phyloP scores from a whole-genome alignment of 1,140 invertebrate genomes.

The Drosophila sp. region DNA sequence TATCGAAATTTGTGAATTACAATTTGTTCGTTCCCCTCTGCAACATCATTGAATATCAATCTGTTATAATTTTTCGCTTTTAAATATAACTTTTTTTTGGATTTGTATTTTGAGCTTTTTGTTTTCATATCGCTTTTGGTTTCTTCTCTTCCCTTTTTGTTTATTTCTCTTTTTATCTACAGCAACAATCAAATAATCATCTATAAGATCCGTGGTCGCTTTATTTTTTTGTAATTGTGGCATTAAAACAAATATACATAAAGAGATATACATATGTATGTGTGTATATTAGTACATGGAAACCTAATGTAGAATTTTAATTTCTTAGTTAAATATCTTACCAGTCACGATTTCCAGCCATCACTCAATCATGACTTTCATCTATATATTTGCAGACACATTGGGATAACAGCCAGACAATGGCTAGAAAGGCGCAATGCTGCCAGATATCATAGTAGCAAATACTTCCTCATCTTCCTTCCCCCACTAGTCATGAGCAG shows the following conservation, averaged over 20 bases:
- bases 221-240: constrained; percentile 44
- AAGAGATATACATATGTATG: constrained; percentile 24
- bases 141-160: constrained; percentile 41
- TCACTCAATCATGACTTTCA: constrained; percentile 43
- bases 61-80: constrained; percentile 24
- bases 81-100: constrained; percentile 7
- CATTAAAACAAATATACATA: constrained; percentile 33
- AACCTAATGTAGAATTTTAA: constrained; percentile 17
- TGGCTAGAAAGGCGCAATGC: constrained; percentile 76
- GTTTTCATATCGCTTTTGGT: constrained; percentile 37
- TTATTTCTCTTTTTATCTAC: constrained; percentile 48
- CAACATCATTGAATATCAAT: not conserved
- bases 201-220: constrained; percentile 49
- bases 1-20: not conserved
- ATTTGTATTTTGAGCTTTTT: not conserved
- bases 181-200: constrained; percentile 66
- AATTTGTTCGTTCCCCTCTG: not conserved
- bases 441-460: constrained; percentile 79
- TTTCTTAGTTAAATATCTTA: not conserved
- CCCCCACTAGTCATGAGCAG: constrained; percentile 5
- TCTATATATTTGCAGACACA: constrained; percentile 80
- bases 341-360: not conserved
- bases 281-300: constrained; percentile 1
- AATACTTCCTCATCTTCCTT: constrained; percentile 7
- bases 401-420: constrained; percentile 67